phyloP scores from a whole-genome alignment of 2,888 invertebrate genomes.

The Tinea semifulvella region DNA sequence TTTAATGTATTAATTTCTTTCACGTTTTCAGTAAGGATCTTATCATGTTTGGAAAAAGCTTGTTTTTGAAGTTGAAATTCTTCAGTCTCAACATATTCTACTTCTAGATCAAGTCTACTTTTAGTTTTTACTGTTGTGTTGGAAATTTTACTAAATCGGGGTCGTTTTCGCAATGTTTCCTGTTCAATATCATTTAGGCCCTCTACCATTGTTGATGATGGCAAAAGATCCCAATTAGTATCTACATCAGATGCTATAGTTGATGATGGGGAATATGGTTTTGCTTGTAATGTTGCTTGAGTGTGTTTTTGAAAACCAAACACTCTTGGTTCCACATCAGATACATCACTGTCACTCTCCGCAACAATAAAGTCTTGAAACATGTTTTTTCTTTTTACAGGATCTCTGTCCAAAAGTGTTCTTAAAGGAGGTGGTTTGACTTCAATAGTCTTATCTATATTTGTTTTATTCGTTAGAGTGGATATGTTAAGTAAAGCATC shows the following conservation, averaged over 20 bases:
- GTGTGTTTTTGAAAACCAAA: slow-evolving; percentile 36
- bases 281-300: slow-evolving; percentile 16
- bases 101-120: slow-evolving; percentile 18
- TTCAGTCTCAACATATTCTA: background rate
- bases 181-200: slow-evolving; percentile 33
- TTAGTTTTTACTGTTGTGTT: slow-evolving; percentile 17
- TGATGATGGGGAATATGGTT: slow-evolving; percentile 29
- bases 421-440: slow-evolving; percentile 21
- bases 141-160: slow-evolving; percentile 33
- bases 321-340: slow-evolving; percentile 40
- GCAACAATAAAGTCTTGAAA: slow-evolving; percentile 45
- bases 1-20: background rate
- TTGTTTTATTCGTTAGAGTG: slow-evolving; percentile 33
- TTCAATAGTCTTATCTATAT: slow-evolving; percentile 26
- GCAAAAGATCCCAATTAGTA: slow-evolving; percentile 47
- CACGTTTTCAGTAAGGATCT: background rate
- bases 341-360: slow-evolving; percentile 49
- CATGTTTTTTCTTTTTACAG: slow-evolving; percentile 35
- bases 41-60: slow-evolving; percentile 2
- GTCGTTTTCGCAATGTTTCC: slow-evolving; percentile 31
- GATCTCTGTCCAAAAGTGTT: slow-evolving; percentile 9
- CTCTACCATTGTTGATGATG: slow-evolving; percentile 57
- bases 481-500: slow-evolving; percentile 37
- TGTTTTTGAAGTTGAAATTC: slow-evolving; percentile 15
- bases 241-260: slow-evolving; percentile 44